These are phyloP conservation scores for Betta splendens DNA, from an alignment of 2,797 vertebrate genomes.

Conservation along the genomic window DNA sequence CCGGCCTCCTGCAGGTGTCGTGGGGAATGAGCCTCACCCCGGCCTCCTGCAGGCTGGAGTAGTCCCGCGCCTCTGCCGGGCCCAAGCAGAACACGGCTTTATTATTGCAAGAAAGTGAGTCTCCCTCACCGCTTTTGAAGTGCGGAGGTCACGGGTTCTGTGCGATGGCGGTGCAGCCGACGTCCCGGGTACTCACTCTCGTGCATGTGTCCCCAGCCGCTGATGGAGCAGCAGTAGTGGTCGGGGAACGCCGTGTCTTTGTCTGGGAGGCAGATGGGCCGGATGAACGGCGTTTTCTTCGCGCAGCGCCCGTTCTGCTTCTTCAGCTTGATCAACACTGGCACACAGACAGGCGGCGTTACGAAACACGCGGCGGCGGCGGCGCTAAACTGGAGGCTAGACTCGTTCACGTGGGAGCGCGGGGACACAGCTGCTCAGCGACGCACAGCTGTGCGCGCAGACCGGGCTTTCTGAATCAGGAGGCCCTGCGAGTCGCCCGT, in stretches of 20 bases:
- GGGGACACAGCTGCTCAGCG: constrained; percentile 67
- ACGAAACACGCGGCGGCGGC: constrained; percentile 2
- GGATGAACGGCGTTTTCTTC: constrained; percentile 86
- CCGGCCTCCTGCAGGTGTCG: constrained; percentile 83
- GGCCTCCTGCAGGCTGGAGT: constrained; percentile 87
- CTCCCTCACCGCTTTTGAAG: neutral
- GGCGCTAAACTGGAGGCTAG: too few relatives aligned
- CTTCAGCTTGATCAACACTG: constrained; percentile 92
- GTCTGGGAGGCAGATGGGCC: constrained; percentile 91
- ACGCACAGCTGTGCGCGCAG: constrained; percentile 69
- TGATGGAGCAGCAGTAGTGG: constrained; percentile 86
- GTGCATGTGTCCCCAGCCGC: constrained; percentile 90
- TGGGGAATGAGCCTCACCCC: constrained; percentile 84
- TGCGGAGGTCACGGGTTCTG: too few relatives aligned
- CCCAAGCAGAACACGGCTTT: constrained; percentile 11
- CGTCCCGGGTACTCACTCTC: constrained; percentile 85
- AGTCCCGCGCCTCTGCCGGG: constrained; percentile 77
- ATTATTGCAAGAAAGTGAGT: neutral
- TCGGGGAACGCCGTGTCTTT: constrained; percentile 78
- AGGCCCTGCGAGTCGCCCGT: constrained; percentile 54
- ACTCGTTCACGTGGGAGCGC: constrained; percentile 18
- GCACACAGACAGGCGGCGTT: constrained; percentile 6
- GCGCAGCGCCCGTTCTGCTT: constrained; percentile 87
- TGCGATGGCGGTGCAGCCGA: neutral
- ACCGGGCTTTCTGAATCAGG: constrained; percentile 37